phyloP scores from a whole-genome alignment of 2,797 vertebrate genomes.

The Enteromius paludinosus region DNA sequence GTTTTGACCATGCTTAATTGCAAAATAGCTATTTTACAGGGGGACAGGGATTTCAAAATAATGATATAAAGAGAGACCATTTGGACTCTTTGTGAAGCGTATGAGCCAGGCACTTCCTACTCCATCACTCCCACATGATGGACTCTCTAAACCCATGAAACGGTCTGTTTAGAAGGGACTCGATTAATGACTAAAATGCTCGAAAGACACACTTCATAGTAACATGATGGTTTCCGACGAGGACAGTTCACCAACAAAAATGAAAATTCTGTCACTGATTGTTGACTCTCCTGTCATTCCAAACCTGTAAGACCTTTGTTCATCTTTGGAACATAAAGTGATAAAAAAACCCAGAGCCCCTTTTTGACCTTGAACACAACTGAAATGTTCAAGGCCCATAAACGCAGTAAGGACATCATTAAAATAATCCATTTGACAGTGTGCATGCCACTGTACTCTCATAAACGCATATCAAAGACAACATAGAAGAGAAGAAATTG shows the following conservation, averaged over 20 bases:
- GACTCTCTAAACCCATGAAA: slow-evolving; percentile 43
- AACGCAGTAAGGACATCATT: not conserved
- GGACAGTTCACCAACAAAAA: not conserved
- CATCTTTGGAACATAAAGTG: not conserved
- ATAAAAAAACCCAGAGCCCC: not conserved
- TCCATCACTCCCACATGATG: slow-evolving; percentile 53
- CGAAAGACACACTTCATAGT: not conserved
- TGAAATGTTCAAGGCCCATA: not conserved
- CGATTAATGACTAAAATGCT: slow-evolving; percentile 28
- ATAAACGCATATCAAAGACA: not conserved
- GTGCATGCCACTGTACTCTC: not conserved
- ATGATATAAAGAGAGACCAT: slow-evolving; percentile 19
- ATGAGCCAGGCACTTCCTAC: slow-evolving; percentile 54
- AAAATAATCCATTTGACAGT: not conserved
- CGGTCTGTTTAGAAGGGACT: slow-evolving; percentile 28
- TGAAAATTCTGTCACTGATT: not conserved
- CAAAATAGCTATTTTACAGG: not conserved
- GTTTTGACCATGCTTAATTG: not conserved
- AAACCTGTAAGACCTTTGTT: not conserved
- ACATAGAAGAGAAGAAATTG: not conserved
- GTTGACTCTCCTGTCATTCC: not conserved
- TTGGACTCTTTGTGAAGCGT: slow-evolving; percentile 31
- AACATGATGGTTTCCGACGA: not conserved
- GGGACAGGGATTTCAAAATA: not conserved
- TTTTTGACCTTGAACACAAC: not conserved